Percentiles rank a stretch among this genome's conserved stretches.
phyloP scores from a whole-genome alignment of 2,888 invertebrate genomes.

The Dione juno region DNA sequence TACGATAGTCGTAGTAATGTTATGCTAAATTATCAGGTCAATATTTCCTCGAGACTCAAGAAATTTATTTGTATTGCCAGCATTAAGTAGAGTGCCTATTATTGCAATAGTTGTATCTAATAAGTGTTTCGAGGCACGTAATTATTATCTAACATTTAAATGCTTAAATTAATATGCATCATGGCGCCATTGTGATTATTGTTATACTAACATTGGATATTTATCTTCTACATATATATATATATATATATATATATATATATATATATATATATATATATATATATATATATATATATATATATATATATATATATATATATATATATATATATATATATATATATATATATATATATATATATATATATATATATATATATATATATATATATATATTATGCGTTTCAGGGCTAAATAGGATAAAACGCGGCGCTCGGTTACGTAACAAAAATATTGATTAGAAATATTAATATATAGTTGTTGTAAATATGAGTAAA shows the following conservation, averaged over 20 bases:
- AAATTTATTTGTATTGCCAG: not conserved
- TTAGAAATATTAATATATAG: no score
- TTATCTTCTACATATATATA: no score
- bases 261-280: no score
- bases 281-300: no score
- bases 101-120: not conserved
- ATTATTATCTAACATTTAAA: not conserved
- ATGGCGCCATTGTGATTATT: not conserved
- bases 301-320: no score
- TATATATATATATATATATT: no score
- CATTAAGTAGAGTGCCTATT: not conserved
- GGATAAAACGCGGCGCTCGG: not conserved
- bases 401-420: not conserved
- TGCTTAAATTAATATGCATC: not conserved
- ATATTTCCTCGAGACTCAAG: not conserved
- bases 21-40: not conserved
- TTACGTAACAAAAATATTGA: no score
- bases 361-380: no score
- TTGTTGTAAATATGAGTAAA: no score
- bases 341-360: no score
- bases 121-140: not conserved
- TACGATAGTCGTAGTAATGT: not conserved
- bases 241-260: no score
- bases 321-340: no score
- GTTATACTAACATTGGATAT: not conserved